These are phyloP conservation scores for Phenganax marumi DNA, from an alignment of 92 coral and sea anemone genomes.

Conservation along the genomic window DNA sequence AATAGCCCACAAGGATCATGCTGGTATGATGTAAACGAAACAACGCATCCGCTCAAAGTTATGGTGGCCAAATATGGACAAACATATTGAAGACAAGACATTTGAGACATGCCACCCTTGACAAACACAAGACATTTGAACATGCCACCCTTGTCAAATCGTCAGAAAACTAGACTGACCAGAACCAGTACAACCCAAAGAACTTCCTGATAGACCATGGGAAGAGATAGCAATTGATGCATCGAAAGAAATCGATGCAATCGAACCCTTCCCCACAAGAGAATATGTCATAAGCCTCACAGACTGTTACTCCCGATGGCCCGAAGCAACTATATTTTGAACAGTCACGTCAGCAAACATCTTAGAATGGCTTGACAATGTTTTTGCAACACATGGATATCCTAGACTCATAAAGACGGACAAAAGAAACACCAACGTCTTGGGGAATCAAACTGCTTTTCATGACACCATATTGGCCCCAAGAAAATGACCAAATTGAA, in stretches of 20 bases:
- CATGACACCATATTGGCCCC: conserved; percentile 1
- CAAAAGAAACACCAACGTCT: not conserved
- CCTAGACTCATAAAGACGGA: not conserved
- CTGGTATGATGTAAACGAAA: no score
- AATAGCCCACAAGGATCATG: no score
- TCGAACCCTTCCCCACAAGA: conserved; percentile 60
- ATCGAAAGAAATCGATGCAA: no score
- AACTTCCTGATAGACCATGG: conserved; percentile 31
- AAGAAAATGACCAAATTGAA: conserved; percentile 14
- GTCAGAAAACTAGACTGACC: no score
- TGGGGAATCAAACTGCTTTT: not conserved
- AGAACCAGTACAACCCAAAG: not conserved
- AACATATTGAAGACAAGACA: not conserved
- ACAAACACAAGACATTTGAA: not conserved
- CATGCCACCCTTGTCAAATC: conserved; percentile 3
- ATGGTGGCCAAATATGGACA: conserved; percentile 45
- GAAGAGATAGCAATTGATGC: no score
- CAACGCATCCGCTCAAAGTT: no score
- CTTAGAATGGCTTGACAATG: no score
- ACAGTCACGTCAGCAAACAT: not conserved
- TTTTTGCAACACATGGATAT: no score
- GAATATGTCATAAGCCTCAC: conserved; percentile 50
- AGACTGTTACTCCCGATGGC: not conserved
- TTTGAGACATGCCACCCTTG: no score
- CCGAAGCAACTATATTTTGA: not conserved